Evolutionary conservation across 1,140 invertebrate species (phyloP).

Genomic region (Mamestra configurata): DNA sequence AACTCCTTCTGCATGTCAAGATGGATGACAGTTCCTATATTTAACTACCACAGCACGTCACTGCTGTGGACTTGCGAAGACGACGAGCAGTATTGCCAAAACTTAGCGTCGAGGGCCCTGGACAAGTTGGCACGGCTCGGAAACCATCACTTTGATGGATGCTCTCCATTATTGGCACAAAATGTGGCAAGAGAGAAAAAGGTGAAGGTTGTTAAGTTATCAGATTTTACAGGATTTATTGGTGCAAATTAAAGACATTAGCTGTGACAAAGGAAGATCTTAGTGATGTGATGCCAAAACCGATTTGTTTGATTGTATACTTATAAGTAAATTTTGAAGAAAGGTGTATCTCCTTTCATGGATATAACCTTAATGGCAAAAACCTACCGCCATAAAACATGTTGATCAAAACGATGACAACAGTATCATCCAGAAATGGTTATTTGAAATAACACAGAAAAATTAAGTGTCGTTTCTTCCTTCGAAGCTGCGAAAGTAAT

Average conservation of each 20-base stretch:
- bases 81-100: constrained; percentile 2
- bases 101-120: not conserved
- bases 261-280: no score
- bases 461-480: not conserved
- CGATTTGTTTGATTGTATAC: no score
- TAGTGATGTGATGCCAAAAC: no score
- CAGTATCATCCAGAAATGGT: not conserved
- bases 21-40: not conserved
- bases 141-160: constrained; percentile 20
- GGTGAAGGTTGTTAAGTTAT: not conserved
- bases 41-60: not conserved
- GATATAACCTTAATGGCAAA: not conserved
- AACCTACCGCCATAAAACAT: not conserved
- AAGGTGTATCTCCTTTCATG: not conserved
- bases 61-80: no score
- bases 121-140: not conserved
- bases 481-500: not conserved
- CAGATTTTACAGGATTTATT: not conserved
- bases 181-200: not conserved
- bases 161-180: constrained; percentile 6
- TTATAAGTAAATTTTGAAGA: not conserved
- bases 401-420: not conserved
- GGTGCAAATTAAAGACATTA: no score
- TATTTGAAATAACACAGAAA: not conserved
- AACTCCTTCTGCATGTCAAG: not conserved